Percentiles rank a stretch among this genome's conserved stretches.
These are phyloP conservation scores for Hyperoplus lanceolatus DNA, from an alignment of 2,797 vertebrate species.

Conservation along the genomic window DNA sequence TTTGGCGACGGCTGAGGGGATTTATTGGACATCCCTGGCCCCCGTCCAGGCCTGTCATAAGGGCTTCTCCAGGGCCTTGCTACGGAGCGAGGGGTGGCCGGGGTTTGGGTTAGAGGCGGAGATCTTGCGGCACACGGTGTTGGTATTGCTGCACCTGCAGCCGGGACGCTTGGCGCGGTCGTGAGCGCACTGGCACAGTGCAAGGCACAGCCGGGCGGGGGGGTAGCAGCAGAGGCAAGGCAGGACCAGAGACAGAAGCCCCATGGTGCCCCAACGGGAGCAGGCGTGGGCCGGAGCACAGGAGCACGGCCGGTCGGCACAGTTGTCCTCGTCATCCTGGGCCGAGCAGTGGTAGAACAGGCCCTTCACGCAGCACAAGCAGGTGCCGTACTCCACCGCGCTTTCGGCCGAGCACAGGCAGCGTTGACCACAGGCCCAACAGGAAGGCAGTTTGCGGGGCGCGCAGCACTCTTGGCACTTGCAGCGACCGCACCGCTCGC, in stretches of 20 bases:
- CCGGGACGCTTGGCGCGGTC: slow-evolving; percentile 92
- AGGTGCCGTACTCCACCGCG: slow-evolving; percentile 93
- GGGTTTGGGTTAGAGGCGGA: slow-evolving; percentile 86
- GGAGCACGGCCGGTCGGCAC: slow-evolving; percentile 95
- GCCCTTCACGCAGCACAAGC: slow-evolving; percentile 96
- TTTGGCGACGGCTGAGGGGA: slow-evolving; percentile 57
- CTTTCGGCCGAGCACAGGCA: slow-evolving; percentile 95
- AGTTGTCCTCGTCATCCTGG: slow-evolving; percentile 95
- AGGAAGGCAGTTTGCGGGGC: slow-evolving; percentile 92
- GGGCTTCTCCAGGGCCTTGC: slow-evolving; percentile 93
- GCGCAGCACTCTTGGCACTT: slow-evolving; percentile 93
- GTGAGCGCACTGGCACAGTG: slow-evolving; percentile 92
- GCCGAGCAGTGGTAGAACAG: slow-evolving; percentile 98
- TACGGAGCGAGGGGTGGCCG: slow-evolving; percentile 84
- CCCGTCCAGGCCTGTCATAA: slow-evolving; percentile 88
- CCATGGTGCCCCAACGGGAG: slow-evolving; percentile 94
- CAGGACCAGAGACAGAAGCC: slow-evolving; percentile 91
- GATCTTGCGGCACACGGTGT: slow-evolving; percentile 97
- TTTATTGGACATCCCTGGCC: slow-evolving; percentile 8
- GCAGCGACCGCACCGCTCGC: slow-evolving; percentile 95
- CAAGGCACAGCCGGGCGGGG: slow-evolving; percentile 94
- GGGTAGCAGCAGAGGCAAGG: slow-evolving; percentile 99
- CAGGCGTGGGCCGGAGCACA: slow-evolving; percentile 89
- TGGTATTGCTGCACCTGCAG: slow-evolving; percentile 97
- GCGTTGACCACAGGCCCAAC: slow-evolving; percentile 94